Base-by-base conservation (phyloP, 2,113 vertebrate genomes). In the Phylloscopus trochilus region DNA sequence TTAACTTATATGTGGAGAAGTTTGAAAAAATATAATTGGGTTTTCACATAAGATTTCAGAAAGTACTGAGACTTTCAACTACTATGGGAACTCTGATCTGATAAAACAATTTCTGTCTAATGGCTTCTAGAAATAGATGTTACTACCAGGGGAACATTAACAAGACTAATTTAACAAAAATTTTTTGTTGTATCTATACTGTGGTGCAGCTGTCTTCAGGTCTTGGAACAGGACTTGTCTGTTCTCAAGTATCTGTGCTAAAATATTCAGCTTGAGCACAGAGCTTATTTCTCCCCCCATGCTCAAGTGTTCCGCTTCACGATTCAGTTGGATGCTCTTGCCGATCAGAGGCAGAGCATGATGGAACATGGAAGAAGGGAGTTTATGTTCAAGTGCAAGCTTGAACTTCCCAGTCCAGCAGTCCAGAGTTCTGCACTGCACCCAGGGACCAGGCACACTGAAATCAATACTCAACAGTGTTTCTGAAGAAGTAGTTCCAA, bases 151-250 rank as follows among this genome's bases (percentile, higher is more conserved):
- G 9, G 26, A 83, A 62, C 24, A 87, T 56, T 4, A 56, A 16
- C 13, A 31, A 21, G 23, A 60, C 10, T 9, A 8, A 53, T 37
- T 31, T 37, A 23, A 27, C 8, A 83, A 77, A 86, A 68, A 18
- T 1, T 9, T 2, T 37, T 72, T 0, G 0, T 33, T 47, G 27
- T 30, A 16, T 13, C 11, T 60, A 2, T 35, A 22, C 8, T 44
- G 7, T 31, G 14, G 9, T 47, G 15, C 30, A 69, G 15, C 8
- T 69, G 14, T 23, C 41, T 58, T 70, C 43, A 44, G 28, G 35
- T 44, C 24, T 33, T 44, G 24, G 27, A 44, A 56, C 5, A 10
- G 9, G 15, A 59, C 18, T 35, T 59, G 6, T 37, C 47, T 76
- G 7, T 9, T 75, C n/a, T 62, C 1, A 1, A 60, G 24, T 24